Base-by-base conservation (phyloP, 1,140 invertebrate genomes). In the Diachasma alloeum region DNA sequence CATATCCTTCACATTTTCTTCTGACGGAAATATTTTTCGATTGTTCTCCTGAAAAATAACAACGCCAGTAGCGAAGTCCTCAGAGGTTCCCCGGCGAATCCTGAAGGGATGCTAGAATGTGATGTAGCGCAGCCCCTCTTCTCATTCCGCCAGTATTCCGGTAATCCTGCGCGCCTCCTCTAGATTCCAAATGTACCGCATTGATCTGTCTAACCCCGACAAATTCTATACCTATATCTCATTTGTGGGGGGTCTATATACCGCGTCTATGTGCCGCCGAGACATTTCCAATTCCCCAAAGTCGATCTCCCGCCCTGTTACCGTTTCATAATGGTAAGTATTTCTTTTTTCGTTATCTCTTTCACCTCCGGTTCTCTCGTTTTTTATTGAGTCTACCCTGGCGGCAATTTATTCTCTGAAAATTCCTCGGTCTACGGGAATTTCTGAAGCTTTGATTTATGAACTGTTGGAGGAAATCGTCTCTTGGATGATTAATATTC, bases 191-290 rank as follows among this genome's bases (percentile, higher is more conserved):
- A 63, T 63, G 59, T 63, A 63, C 59, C 22, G 59, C 59, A 63
- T 63, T 63, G 59, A 63, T 63, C 59, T 63, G 59, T 63, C 59
- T 63, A 63, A 63, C 59, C 59, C 59, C 59, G 15, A 31, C 59
- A 63, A 63, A 63, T 63, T 63, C 59, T 63, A 63, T 63, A 63
- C 22, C 59, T 63, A 63, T 63, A 63, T 24, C 19, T 26, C 19
- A 63, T 19, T 63, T 63, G 59, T 42, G 59, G 19, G 0, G 59
- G 19, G 3, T 59, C 59, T 63, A 63, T 63, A 63, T 26, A 56
- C 48, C 48, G 4, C 22, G 24, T 63, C 59, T 63, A 26, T 15
- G 59, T 26, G 15, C 59, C 59, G 26, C 13, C 24, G 19, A 56
- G 59, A 19, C 59, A 63, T 63, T 63, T 63, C 24, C 59, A 63